Evolutionary conservation across 2,797 vertebrate genomes (phyloP).

Genomic region (Carcharodon carcharias): DNA sequence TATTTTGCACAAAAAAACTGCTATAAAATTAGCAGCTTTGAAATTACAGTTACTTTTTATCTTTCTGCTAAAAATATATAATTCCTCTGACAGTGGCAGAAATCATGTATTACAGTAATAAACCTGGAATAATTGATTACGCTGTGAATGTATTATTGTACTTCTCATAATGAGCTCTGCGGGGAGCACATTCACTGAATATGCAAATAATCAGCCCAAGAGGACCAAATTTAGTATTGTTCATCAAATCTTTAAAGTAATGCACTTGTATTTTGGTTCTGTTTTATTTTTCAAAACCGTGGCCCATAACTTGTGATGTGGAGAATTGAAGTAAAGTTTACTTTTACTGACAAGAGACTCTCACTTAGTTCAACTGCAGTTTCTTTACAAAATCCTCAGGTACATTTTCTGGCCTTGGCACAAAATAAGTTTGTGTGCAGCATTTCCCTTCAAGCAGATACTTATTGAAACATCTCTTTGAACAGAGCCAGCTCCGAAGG

Average conservation of each 20-base stretch:
- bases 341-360: neutral
- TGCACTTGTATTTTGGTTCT: neutral
- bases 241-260: neutral
- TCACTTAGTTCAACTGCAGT: neutral
- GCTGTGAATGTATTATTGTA: neutral
- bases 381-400: neutral
- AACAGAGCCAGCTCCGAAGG: neutral
- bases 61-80: conserved; percentile 2
- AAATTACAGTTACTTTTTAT: neutral
- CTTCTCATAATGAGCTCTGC: neutral
- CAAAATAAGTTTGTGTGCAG: neutral
- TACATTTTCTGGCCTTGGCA: too few species aligned
- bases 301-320: neutral
- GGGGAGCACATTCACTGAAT: conserved; percentile 11
- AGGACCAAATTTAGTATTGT: neutral
- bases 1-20: neutral
- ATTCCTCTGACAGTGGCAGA: conserved; percentile 4
- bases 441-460: neutral
- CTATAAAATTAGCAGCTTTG: neutral
- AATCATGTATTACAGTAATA: conserved; percentile 1
- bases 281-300: neutral
- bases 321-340: too few species aligned
- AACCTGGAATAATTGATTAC: conserved; percentile 18
- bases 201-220: neutral
- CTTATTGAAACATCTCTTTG: neutral